Percentiles rank a stretch among this genome's conserved stretches.
Conservation (phyloP, 2,888 invertebrate genomes). For the Lasius fuliginosus region DNA sequence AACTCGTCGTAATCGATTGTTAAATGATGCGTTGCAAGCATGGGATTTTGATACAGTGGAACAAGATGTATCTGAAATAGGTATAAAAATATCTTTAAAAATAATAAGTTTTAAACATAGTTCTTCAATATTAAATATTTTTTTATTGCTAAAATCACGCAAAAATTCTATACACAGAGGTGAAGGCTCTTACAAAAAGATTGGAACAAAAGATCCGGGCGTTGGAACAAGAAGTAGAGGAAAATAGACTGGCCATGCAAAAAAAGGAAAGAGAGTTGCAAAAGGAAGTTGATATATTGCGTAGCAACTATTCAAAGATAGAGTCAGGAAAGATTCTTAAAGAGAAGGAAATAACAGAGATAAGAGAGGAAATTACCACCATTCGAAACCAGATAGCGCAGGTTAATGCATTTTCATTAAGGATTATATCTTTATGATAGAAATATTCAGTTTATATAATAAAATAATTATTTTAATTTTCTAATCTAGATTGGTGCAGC, state of each 20-base stretch:
- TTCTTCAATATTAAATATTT: neutral
- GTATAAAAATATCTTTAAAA: conserved; percentile 64
- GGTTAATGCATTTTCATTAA: conserved; percentile 85
- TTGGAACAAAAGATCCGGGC: conserved; percentile 75
- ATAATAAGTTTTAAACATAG: neutral
- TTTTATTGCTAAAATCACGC: conserved; percentile 3
- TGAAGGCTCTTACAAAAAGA: conserved; percentile 70
- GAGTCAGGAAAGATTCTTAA: conserved; percentile 90
- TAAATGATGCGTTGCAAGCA: conserved; percentile 82
- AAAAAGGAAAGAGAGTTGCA: conserved; percentile 88
- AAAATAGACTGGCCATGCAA: conserved; percentile 82
- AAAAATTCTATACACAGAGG: conserved; percentile 69
- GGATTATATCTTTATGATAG: neutral
- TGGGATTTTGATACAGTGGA: conserved; percentile 78
- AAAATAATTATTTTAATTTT: conserved; percentile 81
- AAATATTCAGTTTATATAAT: conserved; percentile 77
- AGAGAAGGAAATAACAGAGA: conserved; percentile 87
- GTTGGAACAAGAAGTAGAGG: conserved; percentile 79
- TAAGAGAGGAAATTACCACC: conserved; percentile 88
- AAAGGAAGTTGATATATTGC: conserved; percentile 87
- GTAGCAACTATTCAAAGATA: conserved; percentile 88
- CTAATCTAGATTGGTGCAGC: conserved; percentile 84
- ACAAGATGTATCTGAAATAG: conserved; percentile 75
- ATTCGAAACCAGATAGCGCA: conserved; percentile 88
- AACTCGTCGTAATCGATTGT: conserved; percentile 82